phyloP scores from a whole-genome alignment of 2,797 vertebrate genomes.

The Pterois miles region DNA sequence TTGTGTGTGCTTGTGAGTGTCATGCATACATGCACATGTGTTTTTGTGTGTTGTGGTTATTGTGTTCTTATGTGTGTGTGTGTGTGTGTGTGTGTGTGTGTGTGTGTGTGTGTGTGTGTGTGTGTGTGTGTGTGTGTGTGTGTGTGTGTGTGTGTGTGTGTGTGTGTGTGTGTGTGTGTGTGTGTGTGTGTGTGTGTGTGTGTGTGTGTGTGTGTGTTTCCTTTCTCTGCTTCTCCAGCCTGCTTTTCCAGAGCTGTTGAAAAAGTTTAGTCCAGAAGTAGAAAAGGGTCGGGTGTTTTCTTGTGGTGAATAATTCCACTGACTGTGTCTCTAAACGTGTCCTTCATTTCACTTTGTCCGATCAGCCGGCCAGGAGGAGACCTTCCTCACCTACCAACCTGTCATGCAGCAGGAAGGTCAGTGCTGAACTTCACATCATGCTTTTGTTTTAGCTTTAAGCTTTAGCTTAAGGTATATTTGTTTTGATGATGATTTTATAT shows the following conservation, averaged over 20 bases:
- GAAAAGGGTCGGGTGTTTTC: constrained; percentile 10
- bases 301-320: neutral
- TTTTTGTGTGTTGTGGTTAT: constrained; percentile 16
- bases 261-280: constrained; percentile 25
- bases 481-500: no score
- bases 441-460: neutral
- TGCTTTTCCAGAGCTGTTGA: constrained; percentile 49
- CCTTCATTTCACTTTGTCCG: constrained; percentile 48
- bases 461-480: no score
- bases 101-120: neutral
- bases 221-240: constrained; percentile 40
- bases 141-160: neutral
- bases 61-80: constrained; percentile 28
- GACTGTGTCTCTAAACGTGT: constrained; percentile 29
- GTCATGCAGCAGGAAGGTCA: constrained; percentile 96
- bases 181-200: neutral
- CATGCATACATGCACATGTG: constrained; percentile 13
- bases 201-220: neutral
- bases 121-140: neutral
- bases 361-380: constrained; percentile 92
- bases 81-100: neutral
- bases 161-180: neutral
- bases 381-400: constrained; percentile 91
- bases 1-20: constrained; percentile 32
- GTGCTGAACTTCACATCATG: constrained; percentile 31